Percentiles rank a stretch among this genome's conserved stretches.
Conservation (phyloP, 2,797 vertebrate species). For the Acanthurus leucopareius region DNA sequence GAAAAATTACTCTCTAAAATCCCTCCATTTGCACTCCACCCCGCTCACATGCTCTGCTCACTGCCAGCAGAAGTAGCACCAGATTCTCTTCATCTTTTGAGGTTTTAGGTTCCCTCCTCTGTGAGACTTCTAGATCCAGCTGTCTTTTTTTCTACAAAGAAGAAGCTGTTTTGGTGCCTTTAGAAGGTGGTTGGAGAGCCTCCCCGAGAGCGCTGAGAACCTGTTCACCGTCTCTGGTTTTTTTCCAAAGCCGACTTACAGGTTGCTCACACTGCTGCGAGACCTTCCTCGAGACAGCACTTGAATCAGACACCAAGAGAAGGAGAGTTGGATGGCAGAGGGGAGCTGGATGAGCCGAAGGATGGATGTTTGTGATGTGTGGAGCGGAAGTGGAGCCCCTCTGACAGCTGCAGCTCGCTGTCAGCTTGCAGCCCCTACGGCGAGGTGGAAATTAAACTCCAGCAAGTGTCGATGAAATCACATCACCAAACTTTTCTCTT, state of each 20-base stretch:
- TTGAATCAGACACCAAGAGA: constrained; percentile 50
- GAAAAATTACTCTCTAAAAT: too few relatives aligned
- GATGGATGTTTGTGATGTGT: constrained; percentile 63
- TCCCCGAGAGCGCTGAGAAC: constrained; percentile 56
- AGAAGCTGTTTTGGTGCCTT: constrained; percentile 64
- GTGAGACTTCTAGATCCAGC: constrained; percentile 41
- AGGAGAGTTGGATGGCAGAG: constrained; percentile 32
- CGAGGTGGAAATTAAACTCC: constrained; percentile 37
- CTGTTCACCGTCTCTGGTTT: constrained; percentile 70
- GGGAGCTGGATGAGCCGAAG: constrained; percentile 40
- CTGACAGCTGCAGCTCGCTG: constrained; percentile 57
- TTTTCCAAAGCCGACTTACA: constrained; percentile 38
- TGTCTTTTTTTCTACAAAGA: constrained; percentile 70
- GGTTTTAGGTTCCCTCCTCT: constrained; percentile 24
- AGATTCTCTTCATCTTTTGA: constrained; percentile 7
- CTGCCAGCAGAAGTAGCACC: neutral
- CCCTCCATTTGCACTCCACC: too few relatives aligned
- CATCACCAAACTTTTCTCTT: constrained; percentile 46
- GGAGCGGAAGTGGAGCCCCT: constrained; percentile 34
- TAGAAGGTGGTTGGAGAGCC: constrained; percentile 64
- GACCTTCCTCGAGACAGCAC: constrained; percentile 52
- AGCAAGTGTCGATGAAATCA: constrained; percentile 35
- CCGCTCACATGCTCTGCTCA: neutral
- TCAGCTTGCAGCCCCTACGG: constrained; percentile 53
- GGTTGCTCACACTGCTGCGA: constrained; percentile 50